Percentiles rank a stretch among this genome's conserved stretches.
Conservation (phyloP, 2,797 vertebrate species). For the Karalla daura region DNA sequence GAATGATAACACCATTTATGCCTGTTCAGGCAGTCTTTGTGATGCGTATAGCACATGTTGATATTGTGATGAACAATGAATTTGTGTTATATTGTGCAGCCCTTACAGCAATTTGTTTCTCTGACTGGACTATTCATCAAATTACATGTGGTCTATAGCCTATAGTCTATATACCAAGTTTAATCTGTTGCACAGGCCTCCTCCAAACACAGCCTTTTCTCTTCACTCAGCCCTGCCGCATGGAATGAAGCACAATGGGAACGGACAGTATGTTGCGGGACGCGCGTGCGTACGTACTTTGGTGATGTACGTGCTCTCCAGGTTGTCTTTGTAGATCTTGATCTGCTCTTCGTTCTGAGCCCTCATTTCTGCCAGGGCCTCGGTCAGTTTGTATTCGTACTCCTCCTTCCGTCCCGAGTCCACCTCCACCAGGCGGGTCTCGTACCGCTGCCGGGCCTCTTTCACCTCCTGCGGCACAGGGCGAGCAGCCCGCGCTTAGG, state of each 20-base stretch:
- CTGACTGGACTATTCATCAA: no score
- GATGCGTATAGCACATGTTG: no score
- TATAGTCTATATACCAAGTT: no score
- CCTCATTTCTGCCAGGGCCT: slow-evolving; percentile 88
- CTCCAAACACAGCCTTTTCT: no score
- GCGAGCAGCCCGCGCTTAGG: not conserved
- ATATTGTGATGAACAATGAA: no score
- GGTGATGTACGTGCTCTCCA: slow-evolving; percentile 87
- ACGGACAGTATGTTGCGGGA: not conserved
- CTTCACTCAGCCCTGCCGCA: not conserved
- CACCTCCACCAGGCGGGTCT: slow-evolving; percentile 87
- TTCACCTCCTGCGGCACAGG: slow-evolving; percentile 87
- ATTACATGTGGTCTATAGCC: no score
- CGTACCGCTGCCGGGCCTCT: slow-evolving; percentile 85
- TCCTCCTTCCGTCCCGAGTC: slow-evolving; percentile 88
- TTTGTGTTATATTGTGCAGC: no score
- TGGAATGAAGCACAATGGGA: not conserved
- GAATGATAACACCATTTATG: no score
- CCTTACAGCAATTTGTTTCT: no score
- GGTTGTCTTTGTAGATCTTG: slow-evolving; percentile 87
- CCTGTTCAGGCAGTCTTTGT: no score
- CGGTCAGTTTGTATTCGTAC: slow-evolving; percentile 88
- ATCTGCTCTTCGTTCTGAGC: slow-evolving; percentile 89
- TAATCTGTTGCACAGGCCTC: no score
- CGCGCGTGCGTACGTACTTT: slow-evolving; percentile 79